Percentiles rank a stretch among this genome's conserved stretches.
phyloP scores from a whole-genome alignment of 1,140 invertebrate genomes.

The Polyergus mexicanus region DNA sequence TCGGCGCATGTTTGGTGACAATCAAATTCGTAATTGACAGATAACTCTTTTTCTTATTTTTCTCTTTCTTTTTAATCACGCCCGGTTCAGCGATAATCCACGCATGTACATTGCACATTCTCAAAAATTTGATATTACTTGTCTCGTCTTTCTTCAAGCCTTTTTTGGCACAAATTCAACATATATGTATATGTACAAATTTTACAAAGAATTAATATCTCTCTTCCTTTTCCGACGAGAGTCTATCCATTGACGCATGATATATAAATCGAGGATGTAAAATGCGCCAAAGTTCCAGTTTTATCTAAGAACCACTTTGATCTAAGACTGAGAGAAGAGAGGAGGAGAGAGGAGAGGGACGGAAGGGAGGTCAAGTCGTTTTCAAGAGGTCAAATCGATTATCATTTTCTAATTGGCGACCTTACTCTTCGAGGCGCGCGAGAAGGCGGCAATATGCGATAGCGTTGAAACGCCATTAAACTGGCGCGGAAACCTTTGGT shows the following conservation, averaged over 20 bases:
- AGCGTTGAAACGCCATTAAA: background rate
- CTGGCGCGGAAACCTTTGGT: background rate
- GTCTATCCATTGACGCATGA: background rate
- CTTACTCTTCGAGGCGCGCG: conserved; percentile 32
- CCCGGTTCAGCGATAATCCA: background rate
- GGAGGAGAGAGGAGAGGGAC: background rate
- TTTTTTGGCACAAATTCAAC: background rate
- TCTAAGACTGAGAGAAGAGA: background rate
- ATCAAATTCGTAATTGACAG: no score
- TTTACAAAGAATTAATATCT: conserved; percentile 15
- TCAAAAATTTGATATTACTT: background rate
- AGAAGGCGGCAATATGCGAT: background rate
- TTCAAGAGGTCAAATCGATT: conserved; percentile 67
- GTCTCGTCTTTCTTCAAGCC: background rate
- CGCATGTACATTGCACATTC: background rate
- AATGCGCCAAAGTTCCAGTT: conserved; percentile 40
- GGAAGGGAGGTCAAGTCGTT: conserved; percentile 37
- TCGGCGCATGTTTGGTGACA: no score
- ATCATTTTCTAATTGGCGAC: conserved; percentile 63
- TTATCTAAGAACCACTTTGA: conserved; percentile 16
- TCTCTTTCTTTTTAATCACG: no score
- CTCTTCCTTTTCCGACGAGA: background rate
- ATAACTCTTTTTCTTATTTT: no score
- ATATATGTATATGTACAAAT: background rate
- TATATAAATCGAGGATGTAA: conserved; percentile 40